Conservation (phyloP, 2,113 vertebrate genomes). For the Romanogobio albipinnatus region DNA sequence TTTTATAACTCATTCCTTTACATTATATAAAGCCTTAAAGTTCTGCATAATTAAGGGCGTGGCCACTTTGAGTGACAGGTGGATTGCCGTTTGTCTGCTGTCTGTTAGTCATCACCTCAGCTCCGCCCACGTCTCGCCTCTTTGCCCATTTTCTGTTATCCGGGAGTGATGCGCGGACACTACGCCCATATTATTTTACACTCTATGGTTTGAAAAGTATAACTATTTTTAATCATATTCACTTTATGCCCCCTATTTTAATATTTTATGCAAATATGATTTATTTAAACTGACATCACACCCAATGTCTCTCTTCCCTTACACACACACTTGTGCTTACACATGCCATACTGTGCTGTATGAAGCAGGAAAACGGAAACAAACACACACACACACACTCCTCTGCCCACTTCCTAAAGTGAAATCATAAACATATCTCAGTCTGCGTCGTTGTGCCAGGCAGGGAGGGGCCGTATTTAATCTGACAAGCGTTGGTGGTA, state of each 20-base stretch:
- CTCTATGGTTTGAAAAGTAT: too few species aligned
- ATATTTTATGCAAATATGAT: neutral
- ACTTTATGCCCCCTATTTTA: neutral
- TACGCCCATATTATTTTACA: too few species aligned
- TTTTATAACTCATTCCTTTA: too few species aligned
- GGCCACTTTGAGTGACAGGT: too few species aligned
- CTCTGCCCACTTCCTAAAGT: slow-evolving; percentile 3
- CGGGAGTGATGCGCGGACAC: too few species aligned
- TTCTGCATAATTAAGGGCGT: too few species aligned
- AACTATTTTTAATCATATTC: neutral
- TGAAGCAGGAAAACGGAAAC: neutral
- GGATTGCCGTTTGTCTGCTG: too few species aligned
- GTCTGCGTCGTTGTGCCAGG: neutral
- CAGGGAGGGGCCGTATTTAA: slow-evolving; percentile 16
- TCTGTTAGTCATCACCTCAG: too few species aligned
- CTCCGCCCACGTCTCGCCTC: too few species aligned
- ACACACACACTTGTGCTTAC: neutral
- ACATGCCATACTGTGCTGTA: neutral
- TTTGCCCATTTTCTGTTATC: too few species aligned
- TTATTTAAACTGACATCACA: neutral
- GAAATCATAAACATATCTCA: slow-evolving; percentile 14
- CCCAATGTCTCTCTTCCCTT: neutral
- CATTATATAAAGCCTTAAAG: too few species aligned
- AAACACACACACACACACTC: neutral
- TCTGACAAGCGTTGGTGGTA: slow-evolving; percentile 31